Conservation (phyloP, 2,797 vertebrate genomes). For the Xiphorhynchus erythropygius region DNA sequence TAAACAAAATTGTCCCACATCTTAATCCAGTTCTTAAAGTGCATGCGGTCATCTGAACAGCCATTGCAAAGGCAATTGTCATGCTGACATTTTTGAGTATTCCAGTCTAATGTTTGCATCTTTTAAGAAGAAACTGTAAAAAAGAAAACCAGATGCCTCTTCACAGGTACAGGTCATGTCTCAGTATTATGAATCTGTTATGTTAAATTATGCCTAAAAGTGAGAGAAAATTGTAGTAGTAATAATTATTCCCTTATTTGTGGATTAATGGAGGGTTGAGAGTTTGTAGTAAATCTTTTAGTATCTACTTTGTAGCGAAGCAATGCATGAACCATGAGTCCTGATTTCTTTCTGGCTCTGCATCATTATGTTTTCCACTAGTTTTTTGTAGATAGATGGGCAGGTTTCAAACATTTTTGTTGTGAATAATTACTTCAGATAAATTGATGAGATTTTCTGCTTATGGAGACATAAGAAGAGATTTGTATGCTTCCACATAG, state of each 20-base stretch:
- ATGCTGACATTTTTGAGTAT: not conserved
- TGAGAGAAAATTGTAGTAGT: not conserved
- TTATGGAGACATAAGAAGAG: not conserved
- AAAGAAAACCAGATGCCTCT: not conserved
- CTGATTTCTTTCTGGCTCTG: not conserved
- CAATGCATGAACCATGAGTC: not conserved
- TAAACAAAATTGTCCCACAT: not conserved
- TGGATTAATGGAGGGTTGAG: not conserved
- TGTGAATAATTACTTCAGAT: not conserved
- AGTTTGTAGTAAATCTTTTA: not conserved
- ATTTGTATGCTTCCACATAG: not conserved
- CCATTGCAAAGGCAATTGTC: not conserved
- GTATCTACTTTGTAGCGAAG: not conserved
- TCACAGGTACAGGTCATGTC: not conserved
- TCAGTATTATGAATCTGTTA: not conserved
- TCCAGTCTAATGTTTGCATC: not conserved
- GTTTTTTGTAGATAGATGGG: not conserved
- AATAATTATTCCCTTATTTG: not conserved
- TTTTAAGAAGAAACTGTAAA: not conserved
- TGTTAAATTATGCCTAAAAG: not conserved
- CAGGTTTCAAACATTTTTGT: not conserved
- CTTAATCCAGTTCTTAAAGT: not conserved
- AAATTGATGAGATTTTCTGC: not conserved
- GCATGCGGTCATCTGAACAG: rapidly evolving
- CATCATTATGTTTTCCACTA: not conserved